Evolutionary conservation across 2,113 vertebrate genomes (phyloP).

Genomic region (Plectropomus leopardus): DNA sequence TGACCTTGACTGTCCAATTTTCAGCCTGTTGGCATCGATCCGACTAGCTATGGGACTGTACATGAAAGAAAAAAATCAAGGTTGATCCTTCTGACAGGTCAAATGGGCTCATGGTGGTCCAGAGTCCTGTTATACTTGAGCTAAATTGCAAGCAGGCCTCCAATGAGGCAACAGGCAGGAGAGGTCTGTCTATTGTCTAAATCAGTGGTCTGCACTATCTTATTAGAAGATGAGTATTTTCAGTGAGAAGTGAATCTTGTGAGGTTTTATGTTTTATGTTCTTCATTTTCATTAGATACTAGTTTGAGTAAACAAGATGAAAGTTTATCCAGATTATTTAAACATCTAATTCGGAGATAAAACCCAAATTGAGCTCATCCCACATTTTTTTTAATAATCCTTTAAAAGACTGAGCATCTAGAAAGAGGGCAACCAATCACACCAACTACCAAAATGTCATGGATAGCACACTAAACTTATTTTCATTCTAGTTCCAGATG

Average conservation of each 20-base stretch:
- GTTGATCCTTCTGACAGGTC: constrained; percentile 10
- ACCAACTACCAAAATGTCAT: background rate
- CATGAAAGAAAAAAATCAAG: constrained; percentile 18
- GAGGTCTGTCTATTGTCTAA: constrained; percentile 27
- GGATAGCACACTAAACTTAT: background rate
- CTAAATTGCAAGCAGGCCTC: constrained; percentile 30
- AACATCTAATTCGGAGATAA: background rate
- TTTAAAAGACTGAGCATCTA: background rate
- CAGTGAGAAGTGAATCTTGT: background rate
- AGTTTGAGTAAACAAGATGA: background rate
- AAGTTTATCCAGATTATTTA: background rate
- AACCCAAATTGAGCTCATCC: background rate
- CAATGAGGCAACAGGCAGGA: background rate
- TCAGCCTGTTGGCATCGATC: constrained; percentile 5
- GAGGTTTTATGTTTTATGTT: background rate
- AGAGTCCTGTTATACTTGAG: background rate
- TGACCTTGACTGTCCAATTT: constrained; percentile 28
- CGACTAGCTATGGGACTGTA: background rate
- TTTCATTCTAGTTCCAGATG: no score
- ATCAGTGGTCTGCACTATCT: background rate
- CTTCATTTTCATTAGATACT: background rate
- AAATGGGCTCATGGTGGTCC: background rate
- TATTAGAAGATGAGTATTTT: background rate
- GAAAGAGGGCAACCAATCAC: background rate
- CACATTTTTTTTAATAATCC: background rate